Base-by-base conservation (phyloP, 2,113 vertebrate genomes). In the Dipodomys stephensi region DNA sequence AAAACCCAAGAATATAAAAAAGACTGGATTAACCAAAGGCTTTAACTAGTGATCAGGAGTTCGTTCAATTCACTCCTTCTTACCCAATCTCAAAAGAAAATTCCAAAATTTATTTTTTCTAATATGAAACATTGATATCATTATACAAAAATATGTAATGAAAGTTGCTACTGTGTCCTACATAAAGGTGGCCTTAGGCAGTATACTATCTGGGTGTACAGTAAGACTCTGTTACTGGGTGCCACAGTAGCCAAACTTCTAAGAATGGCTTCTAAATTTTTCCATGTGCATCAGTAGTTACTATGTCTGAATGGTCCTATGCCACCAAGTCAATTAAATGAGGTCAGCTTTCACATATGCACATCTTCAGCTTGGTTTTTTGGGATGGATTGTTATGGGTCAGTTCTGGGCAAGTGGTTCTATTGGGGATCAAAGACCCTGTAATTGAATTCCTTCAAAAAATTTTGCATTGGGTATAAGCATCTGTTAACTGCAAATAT, bases 241-340 rank as follows among this genome's bases (percentile, higher is more conserved):
- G 72, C 23, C 16, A 80, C 23, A 65, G 0, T 85, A 25, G 32
- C 39, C 65, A 91, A 87, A 3, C 1, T 5, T 13, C 32, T 30
- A 25, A 39, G 20, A 11, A 53, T 20, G 30, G 46, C 15, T 92
- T 57, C 62, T 25, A 60, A 88, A 32, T 72, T 2, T 32, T 73
- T 85, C 65, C 73, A 2, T 64, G 1, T 60, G 11, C 35, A 44
- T 62, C 30, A 25, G 15, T 71, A 69, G 32, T 28, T 72, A n/a
- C 60, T 83, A 3, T 94, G 60, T 79, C 68, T 53, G 60, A 23
- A 77, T n/a, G 57, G 39, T 11, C 35, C 7, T 81, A 62, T 68
- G 22, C 68, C 35, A 77, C 49, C n/a, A 94, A 73, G 65, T n/a
- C 32, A 67, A 46, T 44, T 92, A 91, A 93, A 15, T n/a, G 76